Conservation (phyloP, 2,113 vertebrate genomes). For the Stercorarius parasiticus region DNA sequence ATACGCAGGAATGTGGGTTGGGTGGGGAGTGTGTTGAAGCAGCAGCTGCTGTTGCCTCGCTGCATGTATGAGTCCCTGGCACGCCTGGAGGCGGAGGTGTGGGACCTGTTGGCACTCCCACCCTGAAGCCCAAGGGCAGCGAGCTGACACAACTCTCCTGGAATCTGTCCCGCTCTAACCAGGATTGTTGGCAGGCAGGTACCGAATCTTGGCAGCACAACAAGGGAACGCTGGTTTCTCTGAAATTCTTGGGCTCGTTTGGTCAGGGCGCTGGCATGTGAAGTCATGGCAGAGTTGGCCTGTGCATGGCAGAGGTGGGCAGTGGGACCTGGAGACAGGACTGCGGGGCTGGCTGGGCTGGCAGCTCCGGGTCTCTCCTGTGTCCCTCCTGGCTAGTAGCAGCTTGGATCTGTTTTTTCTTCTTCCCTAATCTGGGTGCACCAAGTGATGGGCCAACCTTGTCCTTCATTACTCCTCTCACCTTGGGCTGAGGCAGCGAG, state of each 20-base stretch:
- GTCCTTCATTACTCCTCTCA: not conserved
- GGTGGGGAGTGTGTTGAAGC: not conserved
- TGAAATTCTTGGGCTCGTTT: not conserved
- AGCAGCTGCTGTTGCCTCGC: not conserved
- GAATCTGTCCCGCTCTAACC: not conserved
- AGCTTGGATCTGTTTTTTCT: not conserved
- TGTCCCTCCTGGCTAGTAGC: not conserved
- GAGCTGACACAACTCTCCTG: not conserved
- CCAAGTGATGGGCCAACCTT: not conserved
- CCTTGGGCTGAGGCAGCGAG: not conserved
- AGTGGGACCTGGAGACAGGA: not conserved
- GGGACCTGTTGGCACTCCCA: not conserved
- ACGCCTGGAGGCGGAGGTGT: not conserved
- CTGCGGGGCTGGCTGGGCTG: not conserved
- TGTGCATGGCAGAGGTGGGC: fast-evolving
- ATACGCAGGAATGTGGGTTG: not conserved
- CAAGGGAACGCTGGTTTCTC: not conserved
- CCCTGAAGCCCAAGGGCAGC: not conserved
- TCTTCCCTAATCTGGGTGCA: not conserved
- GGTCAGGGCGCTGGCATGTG: not conserved
- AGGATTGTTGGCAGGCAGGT: not conserved
- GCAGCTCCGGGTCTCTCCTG: not conserved
- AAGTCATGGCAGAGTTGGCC: not conserved
- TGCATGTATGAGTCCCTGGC: not conserved
- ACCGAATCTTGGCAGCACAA: not conserved